phyloP scores from a whole-genome alignment of 2,888 invertebrate genomes.

The Chelonus formosanus region DNA sequence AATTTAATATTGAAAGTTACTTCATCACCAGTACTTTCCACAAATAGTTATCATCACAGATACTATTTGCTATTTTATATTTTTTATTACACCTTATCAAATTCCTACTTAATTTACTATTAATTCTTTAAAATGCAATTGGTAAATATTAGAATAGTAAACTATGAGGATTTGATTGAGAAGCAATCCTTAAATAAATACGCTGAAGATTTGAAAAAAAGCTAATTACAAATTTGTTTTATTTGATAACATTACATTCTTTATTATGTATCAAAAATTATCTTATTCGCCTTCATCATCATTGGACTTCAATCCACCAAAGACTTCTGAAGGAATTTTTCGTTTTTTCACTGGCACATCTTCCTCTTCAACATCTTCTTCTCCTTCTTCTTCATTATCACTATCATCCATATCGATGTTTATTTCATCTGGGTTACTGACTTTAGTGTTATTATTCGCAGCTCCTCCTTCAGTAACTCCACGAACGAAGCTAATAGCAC shows the following conservation, averaged over 20 bases:
- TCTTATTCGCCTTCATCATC: slow-evolving; percentile 55
- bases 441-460: slow-evolving; percentile 69
- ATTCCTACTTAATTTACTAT: no score
- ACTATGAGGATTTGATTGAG: neutral
- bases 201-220: no score
- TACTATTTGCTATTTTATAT: no score
- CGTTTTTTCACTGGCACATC: slow-evolving; percentile 84
- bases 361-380: slow-evolving; percentile 69
- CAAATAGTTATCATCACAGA: no score
- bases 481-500: slow-evolving; percentile 85
- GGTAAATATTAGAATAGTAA: slow-evolving; percentile 8
- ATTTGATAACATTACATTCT: no score
- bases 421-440: slow-evolving; percentile 89
- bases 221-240: no score
- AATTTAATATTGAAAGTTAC: no score
- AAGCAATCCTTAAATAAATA: neutral
- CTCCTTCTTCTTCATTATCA: slow-evolving; percentile 70
- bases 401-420: slow-evolving; percentile 80
- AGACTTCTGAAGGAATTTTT: slow-evolving; percentile 88
- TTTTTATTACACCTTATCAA: no score
- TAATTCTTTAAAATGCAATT: neutral
- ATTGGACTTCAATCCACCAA: slow-evolving; percentile 77
- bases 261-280: neutral
- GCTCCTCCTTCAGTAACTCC: slow-evolving; percentile 82
- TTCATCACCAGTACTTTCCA: no score